phyloP scores from a whole-genome alignment of 2,888 invertebrate species.

The Allolobophora icterica region DNA sequence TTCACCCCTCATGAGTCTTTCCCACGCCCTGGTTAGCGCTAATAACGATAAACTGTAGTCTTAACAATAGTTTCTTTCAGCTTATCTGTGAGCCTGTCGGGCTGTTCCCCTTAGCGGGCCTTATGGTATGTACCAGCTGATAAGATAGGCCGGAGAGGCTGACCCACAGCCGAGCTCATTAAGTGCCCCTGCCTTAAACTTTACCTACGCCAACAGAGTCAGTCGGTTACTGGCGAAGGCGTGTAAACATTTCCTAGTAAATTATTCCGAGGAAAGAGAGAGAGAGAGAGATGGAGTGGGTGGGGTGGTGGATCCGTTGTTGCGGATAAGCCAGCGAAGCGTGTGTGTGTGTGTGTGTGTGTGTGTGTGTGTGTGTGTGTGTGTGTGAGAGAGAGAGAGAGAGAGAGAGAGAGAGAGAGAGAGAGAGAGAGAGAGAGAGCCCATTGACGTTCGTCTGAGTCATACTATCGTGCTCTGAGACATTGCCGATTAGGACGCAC shows the following conservation, averaged over 20 bases:
- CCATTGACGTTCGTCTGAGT: background rate
- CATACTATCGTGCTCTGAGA: background rate
- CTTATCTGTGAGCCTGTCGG: background rate
- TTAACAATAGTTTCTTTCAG: constrained; percentile 1
- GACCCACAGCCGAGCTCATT: constrained; percentile 10
- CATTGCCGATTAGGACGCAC: background rate
- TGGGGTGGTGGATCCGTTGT: background rate
- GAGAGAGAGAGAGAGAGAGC: too few species aligned
- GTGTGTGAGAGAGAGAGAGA: too few species aligned
- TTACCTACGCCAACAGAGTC: constrained; percentile 6
- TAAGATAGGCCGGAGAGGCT: background rate
- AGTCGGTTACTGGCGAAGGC: background rate
- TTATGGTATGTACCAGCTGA: background rate
- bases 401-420: too few species aligned
- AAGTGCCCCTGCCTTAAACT: background rate
- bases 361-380: too few species aligned
- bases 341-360: background rate
- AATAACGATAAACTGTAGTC: constrained; percentile 10
- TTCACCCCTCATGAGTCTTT: background rate
- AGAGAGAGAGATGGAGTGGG: background rate
- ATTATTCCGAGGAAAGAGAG: background rate
- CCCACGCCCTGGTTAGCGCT: background rate
- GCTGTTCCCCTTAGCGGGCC: background rate
- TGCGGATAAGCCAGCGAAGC: background rate
- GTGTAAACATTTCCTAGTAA: constrained; percentile 11